Base-by-base conservation (phyloP, 2,113 vertebrate species). In the Chionis minor region DNA sequence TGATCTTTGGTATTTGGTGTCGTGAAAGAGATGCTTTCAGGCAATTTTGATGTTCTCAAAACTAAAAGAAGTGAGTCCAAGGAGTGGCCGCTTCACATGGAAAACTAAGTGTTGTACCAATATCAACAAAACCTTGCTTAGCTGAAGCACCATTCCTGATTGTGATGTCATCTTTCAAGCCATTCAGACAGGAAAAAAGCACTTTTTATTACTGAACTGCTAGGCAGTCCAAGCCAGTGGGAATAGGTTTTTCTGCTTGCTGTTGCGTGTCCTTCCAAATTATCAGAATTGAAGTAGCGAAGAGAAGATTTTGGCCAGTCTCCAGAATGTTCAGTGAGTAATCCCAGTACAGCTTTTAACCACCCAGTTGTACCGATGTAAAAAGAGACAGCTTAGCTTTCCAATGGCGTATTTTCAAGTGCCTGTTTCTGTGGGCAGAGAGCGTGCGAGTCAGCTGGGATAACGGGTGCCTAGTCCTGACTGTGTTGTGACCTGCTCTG, bases 361-460 rank as follows among this genome's bases (percentile, higher is more conserved):
- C 69, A 59, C 11, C 12, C 10, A 4, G 20, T 83, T 42, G 28
- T 42, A 67, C 51, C 1, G 1, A 1, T 4, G 7, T 2, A 44
- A 38, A 56, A 63, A n/a, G 18, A 44, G 66, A 20, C 3, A 24
- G 22, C 20, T 81, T 35, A 38, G 33, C 28, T 88, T 94, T 69
- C 30, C 70, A 45, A 2, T 21, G 54, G 8, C 3, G 0, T 71
- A 7, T 87, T 85, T 80, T 38, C 44, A 81, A n/a, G 49, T 6
- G 44, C 26, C 24, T 63, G 6, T 16, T 85, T 47, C 22, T 91
- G 21, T 59, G 74, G 32, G 49, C 38, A 74, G 72, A 67, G 28
- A 16, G 5, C 0, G 1, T 30, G 20, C 74, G 59, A 55, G 27
- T 32, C 32, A 18, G 63, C 45, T 47, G 66, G 65, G 54, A 4